phyloP scores from a whole-genome alignment of 2,888 invertebrate species.

The Agrotis clavis region DNA sequence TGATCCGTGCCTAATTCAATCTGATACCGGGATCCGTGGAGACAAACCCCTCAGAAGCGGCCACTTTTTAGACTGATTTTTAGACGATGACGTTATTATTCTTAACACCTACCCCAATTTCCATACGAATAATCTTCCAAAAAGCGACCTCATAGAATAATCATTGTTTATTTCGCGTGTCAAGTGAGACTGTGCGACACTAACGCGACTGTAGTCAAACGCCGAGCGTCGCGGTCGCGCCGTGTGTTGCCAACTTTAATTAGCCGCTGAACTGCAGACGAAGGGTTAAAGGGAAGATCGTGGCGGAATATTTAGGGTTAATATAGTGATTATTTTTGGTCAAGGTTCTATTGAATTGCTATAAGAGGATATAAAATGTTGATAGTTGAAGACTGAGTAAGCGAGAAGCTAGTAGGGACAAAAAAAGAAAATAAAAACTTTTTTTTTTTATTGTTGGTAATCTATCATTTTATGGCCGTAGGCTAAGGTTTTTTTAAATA shows the following conservation, averaged over 20 bases:
- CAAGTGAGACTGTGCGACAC: slow-evolving; percentile 46
- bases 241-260: slow-evolving; percentile 83
- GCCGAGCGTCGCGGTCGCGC: slow-evolving; percentile 66
- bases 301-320: slow-evolving; percentile 7
- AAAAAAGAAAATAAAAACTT: no score
- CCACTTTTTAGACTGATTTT: no score
- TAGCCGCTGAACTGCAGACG: slow-evolving; percentile 77
- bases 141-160: slow-evolving; percentile 13
- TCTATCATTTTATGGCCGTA: no score
- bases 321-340: background rate
- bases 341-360: background rate
- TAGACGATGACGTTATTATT: no score
- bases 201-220: slow-evolving; percentile 64
- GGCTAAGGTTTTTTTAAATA: no score
- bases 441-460: no score
- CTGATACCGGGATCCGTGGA: no score
- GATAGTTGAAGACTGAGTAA: background rate
- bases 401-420: no score
- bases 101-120: background rate
- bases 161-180: slow-evolving; percentile 32
- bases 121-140: background rate
- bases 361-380: no score
- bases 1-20: no score
- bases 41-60: no score
- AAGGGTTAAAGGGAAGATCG: slow-evolving; percentile 71